Evolutionary conservation across 2,888 invertebrate species (phyloP).

Genomic region (Mimumesa dahlbomi): DNA sequence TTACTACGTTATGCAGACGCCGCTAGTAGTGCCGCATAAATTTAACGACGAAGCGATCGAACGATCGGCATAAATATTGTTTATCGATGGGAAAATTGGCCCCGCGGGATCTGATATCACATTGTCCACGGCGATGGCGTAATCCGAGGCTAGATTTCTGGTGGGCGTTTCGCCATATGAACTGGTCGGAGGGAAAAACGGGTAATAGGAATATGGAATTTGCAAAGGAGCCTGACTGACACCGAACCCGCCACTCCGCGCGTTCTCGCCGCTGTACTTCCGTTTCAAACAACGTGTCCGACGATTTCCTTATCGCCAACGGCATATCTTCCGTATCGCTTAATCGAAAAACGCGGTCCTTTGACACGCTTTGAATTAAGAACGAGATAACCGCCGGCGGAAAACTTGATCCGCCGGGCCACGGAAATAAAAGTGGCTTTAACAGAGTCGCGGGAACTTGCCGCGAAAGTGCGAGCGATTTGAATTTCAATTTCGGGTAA

Average conservation of each 20-base stretch:
- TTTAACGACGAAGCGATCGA: background rate
- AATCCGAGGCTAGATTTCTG: constrained; percentile 17
- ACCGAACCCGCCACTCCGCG: background rate
- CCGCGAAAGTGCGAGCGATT: too few species aligned
- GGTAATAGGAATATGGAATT: constrained; percentile 1
- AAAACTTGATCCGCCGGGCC: too few species aligned
- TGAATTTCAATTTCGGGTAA: too few species aligned
- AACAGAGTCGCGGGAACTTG: too few species aligned
- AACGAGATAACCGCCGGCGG: too few species aligned
- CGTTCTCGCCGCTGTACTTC: background rate
- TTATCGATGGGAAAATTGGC: constrained; percentile 13
- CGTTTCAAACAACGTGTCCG: background rate
- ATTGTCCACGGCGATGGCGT: constrained; percentile 2
- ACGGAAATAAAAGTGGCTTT: too few species aligned
- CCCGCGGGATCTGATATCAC: constrained; percentile 3
- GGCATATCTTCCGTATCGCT: background rate
- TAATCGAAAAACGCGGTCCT: background rate
- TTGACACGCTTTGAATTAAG: background rate
- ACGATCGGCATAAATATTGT: constrained; percentile 16
- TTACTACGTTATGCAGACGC: constrained; percentile 7
- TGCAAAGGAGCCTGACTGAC: constrained; percentile 7
- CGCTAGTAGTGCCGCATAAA: background rate
- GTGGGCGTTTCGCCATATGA: constrained; percentile 17
- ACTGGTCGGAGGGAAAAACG: background rate
- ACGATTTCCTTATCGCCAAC: constrained; percentile 11